phyloP scores from a whole-genome alignment of 2,888 invertebrate genomes.

The Dorcus hopei region DNA sequence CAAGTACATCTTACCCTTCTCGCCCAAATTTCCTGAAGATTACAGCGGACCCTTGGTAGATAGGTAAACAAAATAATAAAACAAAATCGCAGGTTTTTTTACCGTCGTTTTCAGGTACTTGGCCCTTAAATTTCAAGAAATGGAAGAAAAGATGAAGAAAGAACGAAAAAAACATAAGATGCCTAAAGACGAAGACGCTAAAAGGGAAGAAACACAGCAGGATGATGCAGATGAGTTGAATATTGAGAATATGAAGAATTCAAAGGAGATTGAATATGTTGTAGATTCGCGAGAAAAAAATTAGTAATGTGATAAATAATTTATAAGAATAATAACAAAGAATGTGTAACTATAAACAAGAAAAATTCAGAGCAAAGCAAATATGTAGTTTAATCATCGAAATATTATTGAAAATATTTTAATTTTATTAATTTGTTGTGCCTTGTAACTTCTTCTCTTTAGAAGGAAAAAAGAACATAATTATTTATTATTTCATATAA shows the following conservation, averaged over 20 bases:
- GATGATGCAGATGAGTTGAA: conserved; percentile 30
- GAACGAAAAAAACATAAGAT: conserved; percentile 59
- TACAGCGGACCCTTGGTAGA: conserved; percentile 86
- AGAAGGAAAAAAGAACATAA: too few species aligned
- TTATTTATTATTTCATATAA: too few species aligned
- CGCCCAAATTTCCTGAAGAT: conserved; percentile 87
- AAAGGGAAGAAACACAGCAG: conserved; percentile 22
- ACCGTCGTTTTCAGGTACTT: conserved; percentile 59
- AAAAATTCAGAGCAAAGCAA: too few species aligned
- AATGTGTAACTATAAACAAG: too few species aligned
- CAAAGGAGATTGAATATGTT: neutral
- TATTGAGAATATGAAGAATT: conserved; percentile 16
- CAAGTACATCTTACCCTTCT: conserved; percentile 81
- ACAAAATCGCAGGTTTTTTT: neutral
- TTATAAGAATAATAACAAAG: too few species aligned
- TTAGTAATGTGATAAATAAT: too few species aligned
- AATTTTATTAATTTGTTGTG: too few species aligned
- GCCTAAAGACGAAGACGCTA: conserved; percentile 28
- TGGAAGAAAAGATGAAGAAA: conserved; percentile 76
- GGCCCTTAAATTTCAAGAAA: conserved; percentile 79
- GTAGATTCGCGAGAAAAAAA: too few species aligned
- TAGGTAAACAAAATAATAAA: conserved; percentile 52
- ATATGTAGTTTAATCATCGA: too few species aligned
- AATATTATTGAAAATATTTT: too few species aligned
- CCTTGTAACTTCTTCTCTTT: too few species aligned